A percentile compares a stretch with the other conserved stretches of the same genome.
Evolutionary conservation across 2,888 invertebrate species (phyloP).

Genomic region (Cremastinae sp.): DNA sequence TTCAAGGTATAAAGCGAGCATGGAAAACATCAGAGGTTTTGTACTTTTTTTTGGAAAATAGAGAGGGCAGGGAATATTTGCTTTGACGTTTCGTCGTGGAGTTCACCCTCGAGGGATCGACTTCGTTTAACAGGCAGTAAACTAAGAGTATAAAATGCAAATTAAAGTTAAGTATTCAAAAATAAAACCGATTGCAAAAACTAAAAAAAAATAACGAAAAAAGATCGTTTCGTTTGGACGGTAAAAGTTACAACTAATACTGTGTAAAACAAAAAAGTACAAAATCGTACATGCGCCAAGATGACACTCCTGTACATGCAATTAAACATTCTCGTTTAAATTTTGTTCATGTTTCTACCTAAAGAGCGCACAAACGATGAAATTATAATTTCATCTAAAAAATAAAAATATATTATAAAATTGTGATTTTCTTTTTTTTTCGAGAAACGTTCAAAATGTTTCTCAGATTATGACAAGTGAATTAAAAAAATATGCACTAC

Average conservation of each 20-base stretch:
- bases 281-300: constrained; percentile 59
- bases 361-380: constrained; percentile 25
- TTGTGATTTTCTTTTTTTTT: constrained; percentile 22
- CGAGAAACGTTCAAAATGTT: constrained; percentile 10
- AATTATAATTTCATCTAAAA: constrained; percentile 50
- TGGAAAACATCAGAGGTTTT: too few species aligned
- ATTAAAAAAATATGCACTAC: constrained; percentile 43
- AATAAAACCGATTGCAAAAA: constrained; percentile 60
- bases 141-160: constrained; percentile 44
- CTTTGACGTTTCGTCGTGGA: neutral
- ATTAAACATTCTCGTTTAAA: constrained; percentile 12
- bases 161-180: constrained; percentile 55
- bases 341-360: constrained; percentile 8
- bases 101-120: constrained; percentile 13
- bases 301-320: constrained; percentile 62
- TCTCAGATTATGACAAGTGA: constrained; percentile 29
- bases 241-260: constrained; percentile 77
- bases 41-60: too few species aligned
- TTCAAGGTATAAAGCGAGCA: too few species aligned
- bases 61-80: neutral
- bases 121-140: constrained; percentile 9
- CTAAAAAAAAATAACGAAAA: constrained; percentile 70
- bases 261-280: constrained; percentile 65
- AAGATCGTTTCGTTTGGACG: constrained; percentile 76
- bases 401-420: constrained; percentile 40